phyloP scores from a whole-genome alignment of 1,140 invertebrate species.

The Drosophila sucinea region DNA sequence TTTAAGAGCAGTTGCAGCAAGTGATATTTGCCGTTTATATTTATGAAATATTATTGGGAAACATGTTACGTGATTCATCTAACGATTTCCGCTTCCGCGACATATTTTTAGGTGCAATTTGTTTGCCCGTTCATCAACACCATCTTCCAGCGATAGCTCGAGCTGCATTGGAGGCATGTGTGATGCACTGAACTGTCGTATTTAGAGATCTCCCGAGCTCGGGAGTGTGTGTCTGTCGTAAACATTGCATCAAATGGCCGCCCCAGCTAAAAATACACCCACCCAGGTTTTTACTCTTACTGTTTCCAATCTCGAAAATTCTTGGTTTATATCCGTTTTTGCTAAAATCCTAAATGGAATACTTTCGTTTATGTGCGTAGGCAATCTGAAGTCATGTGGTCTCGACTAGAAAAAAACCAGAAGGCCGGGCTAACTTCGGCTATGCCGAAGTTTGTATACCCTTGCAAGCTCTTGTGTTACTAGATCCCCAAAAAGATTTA shows the following conservation, averaged over 20 bases:
- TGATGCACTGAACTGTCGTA: conserved; percentile 16
- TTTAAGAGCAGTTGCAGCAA: conserved; percentile 7
- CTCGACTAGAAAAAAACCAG: conserved; percentile 8
- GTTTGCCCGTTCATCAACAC: conserved; percentile 43
- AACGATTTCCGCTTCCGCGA: conserved; percentile 69
- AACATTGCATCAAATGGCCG: conserved; percentile 64
- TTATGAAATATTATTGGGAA: conserved; percentile 42
- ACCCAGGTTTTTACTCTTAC: conserved; percentile 6
- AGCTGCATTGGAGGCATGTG: conserved; percentile 23
- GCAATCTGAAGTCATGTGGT: conserved; percentile 55
- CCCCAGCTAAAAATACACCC: conserved; percentile 61
- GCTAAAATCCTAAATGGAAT: conserved; percentile 15
- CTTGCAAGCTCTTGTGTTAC: no score
- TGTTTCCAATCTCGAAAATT: not conserved
- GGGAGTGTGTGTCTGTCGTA: conserved; percentile 66
- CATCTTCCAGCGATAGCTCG: conserved; percentile 20
- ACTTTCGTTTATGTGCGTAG: conserved; percentile 18
- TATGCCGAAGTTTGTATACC: no score
- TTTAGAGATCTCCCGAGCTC: conserved; percentile 2
- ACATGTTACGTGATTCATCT: conserved; percentile 61
- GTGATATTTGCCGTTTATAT: conserved; percentile 34
- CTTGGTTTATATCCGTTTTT: conserved; percentile 13
- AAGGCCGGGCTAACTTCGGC: no score
- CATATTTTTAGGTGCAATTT: conserved; percentile 52
- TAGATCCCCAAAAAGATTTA: no score